These are phyloP conservation scores for Micrastur ruficollis DNA, from an alignment of 2,797 vertebrate genomes.

Conservation along the genomic window DNA sequence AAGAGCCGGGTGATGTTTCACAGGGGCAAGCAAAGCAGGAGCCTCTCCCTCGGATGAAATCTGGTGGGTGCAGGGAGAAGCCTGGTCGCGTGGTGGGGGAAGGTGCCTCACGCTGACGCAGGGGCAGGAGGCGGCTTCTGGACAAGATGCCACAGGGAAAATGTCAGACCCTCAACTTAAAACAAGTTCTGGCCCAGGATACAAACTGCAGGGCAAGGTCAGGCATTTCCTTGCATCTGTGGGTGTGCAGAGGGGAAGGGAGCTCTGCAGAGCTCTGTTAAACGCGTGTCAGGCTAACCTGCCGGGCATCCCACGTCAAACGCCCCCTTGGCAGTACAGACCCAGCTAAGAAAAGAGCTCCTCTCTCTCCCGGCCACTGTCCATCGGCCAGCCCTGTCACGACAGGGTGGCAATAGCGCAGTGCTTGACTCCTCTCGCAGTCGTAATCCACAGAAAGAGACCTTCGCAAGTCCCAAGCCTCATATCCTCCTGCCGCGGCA, in stretches of 20 bases:
- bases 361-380: background rate
- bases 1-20: background rate
- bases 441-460: background rate
- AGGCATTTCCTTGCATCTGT: background rate
- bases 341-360: background rate
- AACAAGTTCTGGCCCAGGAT: background rate
- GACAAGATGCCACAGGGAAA: background rate
- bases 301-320: background rate
- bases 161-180: background rate
- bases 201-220: background rate
- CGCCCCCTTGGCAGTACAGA: background rate
- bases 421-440: background rate
- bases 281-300: background rate
- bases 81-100: rapidly evolving
- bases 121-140: background rate
- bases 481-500: background rate
- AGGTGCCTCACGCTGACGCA: background rate
- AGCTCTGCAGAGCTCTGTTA: background rate
- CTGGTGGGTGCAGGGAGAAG: background rate
- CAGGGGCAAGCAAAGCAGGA: background rate
- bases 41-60: background rate
- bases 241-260: background rate
- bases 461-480: background rate
- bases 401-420: background rate
- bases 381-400: background rate